Conservation (phyloP, 2,113 vertebrate species). For the Hydropotes inermis region DNA sequence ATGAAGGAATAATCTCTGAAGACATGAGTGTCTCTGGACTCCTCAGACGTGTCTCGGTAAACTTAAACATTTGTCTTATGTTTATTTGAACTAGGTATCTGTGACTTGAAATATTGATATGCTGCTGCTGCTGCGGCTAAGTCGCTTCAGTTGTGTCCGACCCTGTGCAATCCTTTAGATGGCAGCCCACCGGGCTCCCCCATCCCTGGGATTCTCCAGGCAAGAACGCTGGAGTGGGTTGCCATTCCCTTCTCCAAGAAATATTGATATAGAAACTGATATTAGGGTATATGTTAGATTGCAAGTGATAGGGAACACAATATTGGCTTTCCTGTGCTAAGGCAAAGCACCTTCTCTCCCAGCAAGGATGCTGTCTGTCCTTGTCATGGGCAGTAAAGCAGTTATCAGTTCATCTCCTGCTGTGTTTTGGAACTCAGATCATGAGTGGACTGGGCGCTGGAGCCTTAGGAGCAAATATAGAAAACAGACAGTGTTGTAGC, state of each 20-base stretch:
- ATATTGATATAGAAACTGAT: not conserved
- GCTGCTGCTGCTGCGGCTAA: not conserved
- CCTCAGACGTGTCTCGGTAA: not conserved
- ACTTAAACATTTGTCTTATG: not conserved
- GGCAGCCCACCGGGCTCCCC: not conserved
- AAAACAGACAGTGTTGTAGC: not conserved
- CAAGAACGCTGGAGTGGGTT: not conserved
- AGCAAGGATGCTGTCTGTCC: not conserved
- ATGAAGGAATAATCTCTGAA: not conserved
- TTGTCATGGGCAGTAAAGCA: not conserved
- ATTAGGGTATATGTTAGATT: not conserved
- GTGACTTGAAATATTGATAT: not conserved
- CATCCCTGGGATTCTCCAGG: not conserved
- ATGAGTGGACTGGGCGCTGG: not conserved
- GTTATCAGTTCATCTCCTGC: not conserved
- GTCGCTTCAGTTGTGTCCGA: accelerated
- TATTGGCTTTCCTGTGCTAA: not conserved
- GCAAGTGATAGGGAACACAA: not conserved
- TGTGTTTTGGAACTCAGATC: not conserved
- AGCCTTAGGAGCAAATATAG: not conserved
- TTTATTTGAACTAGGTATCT: not conserved
- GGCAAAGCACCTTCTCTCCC: not conserved
- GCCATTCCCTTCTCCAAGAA: not conserved
- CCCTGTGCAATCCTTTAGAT: accelerated
- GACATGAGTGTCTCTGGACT: not conserved